Conservation (phyloP, 2,797 vertebrate genomes). For the Kryptopterus vitreolus region DNA sequence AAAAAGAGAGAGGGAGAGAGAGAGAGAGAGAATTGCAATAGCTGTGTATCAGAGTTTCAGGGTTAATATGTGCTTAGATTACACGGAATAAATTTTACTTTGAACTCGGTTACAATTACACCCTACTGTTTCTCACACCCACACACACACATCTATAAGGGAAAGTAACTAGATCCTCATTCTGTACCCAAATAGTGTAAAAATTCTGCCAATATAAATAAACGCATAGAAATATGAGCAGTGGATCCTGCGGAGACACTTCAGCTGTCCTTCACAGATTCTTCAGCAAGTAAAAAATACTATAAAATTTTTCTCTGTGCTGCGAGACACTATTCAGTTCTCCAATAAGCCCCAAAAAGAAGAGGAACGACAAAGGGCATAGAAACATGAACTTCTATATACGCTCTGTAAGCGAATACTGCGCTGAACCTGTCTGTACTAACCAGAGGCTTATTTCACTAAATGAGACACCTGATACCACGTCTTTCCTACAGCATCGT, state of each 20-base stretch:
- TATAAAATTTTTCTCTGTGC: not conserved
- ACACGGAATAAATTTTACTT: constrained; percentile 33
- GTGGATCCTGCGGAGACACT: not conserved
- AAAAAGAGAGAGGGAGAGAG: not conserved
- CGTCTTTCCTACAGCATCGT: not conserved
- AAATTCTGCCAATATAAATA: not conserved
- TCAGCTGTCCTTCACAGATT: not conserved
- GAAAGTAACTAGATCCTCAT: not conserved
- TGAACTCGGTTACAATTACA: constrained; percentile 32
- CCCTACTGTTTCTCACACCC: not conserved
- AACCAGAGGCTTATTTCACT: not conserved
- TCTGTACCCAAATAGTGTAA: not conserved
- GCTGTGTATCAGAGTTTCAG: not conserved
- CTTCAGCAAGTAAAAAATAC: not conserved
- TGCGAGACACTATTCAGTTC: not conserved
- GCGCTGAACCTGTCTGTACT: constrained; percentile 11
- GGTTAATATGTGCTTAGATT: constrained; percentile 13
- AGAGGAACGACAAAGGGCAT: not conserved
- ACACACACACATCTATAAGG: not conserved
- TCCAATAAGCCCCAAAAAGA: constrained; percentile 15
- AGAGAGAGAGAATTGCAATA: not conserved
- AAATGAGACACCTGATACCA: constrained; percentile 8
- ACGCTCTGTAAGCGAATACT: constrained; percentile 10
- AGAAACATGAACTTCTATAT: constrained; percentile 15
- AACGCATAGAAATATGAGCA: not conserved